Base-by-base conservation (phyloP, 2,797 vertebrate species). In the Vireo griseus region DNA sequence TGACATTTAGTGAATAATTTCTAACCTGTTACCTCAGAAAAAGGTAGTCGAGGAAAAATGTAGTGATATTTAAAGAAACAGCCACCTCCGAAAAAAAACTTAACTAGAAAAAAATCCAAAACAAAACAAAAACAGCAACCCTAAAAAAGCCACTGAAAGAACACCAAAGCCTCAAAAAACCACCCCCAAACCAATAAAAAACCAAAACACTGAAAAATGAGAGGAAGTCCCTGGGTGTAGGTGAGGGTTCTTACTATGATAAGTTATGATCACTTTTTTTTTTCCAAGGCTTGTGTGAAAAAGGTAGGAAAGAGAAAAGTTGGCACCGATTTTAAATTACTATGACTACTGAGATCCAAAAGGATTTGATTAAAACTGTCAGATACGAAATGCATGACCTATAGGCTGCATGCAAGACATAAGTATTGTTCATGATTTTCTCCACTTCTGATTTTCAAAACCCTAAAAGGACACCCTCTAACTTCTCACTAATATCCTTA, bases 41-140 rank as follows among this genome's bases (percentile, higher is more conserved):
- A 83, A 54, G 3, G 8, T 44, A 78, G 26, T 44, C 86, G 28
- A 61, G n/a, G 28, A 4, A 91, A 92, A 87, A 87, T 57, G 3
- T 24, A 75, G 7, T 39, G 4, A 28, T 51, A 44, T 89, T 57
- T 54, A 57, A 71, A 40, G 35, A 76, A 87, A 39, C 3, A 50
- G 4, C 0, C 4, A 16, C 12, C 11, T 48, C 16, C 65, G 21
- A 0, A 8, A 16, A 16, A 29, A 58, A 33, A 5, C 6, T 19
- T 28, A 13, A 20, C 8, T 40, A 31, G 13, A 29, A 40, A 50
- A 69, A 12, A 9, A 4, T 11, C 7, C 4, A 28, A 33, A 42
- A 6, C 8, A 24, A 57, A 35, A 11, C 5, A 26, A 40, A 58
- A 78, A 11, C 2, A 24, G 12, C 5, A 31, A 16, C 4, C 11